Percentiles rank a stretch among this genome's conserved stretches.
Conservation (phyloP, 2,888 invertebrate species). For the Leucozona laternaria region DNA sequence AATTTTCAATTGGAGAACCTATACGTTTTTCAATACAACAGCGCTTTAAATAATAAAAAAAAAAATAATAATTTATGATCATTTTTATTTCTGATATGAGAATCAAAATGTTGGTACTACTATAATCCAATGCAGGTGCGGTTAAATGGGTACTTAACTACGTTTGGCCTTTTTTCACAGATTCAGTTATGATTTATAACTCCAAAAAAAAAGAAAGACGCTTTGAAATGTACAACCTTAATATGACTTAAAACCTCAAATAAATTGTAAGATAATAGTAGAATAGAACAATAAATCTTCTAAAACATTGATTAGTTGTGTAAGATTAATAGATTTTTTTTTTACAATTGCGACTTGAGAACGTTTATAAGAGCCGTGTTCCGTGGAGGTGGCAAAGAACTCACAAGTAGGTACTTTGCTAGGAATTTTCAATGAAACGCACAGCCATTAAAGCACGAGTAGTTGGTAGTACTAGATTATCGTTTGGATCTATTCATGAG, state of each 20-base stretch:
- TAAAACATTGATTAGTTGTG: not conserved
- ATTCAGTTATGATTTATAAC: not conserved
- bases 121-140: not conserved
- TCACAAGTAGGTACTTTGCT: no score
- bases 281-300: not conserved
- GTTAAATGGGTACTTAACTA: slow-evolving; percentile 12
- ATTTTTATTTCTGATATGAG: not conserved
- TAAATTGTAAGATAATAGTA: not conserved
- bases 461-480: no score
- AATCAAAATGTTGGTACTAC: not conserved
- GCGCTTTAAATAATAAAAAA: not conserved
- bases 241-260: not conserved
- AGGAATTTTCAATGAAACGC: no score
- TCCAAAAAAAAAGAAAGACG: not conserved
- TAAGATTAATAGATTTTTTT: not conserved
- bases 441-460: no score
- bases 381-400: no score
- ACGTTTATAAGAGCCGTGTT: no score
- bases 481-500: no score
- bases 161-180: not conserved
- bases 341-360: not conserved
- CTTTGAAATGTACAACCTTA: not conserved
- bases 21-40: not conserved
- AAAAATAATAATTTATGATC: not conserved
- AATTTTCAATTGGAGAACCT: slow-evolving; percentile 4